Percentiles rank a stretch among this genome's conserved stretches.
phyloP scores from a whole-genome alignment of 2,113 vertebrate species.

The Myiozetetes cayanensis region DNA sequence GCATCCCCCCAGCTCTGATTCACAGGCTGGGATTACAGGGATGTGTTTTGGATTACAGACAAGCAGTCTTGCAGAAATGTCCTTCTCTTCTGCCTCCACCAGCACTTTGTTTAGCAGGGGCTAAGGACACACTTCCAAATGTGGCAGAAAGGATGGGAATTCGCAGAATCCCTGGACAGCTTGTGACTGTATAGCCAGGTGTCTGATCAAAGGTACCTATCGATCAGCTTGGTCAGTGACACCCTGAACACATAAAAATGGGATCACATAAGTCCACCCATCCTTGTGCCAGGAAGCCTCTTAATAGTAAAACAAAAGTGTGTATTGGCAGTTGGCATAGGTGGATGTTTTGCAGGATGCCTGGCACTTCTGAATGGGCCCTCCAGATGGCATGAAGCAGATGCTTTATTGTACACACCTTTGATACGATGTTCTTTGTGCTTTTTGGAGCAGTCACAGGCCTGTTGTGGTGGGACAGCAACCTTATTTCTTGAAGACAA shows the following conservation, averaged over 20 bases:
- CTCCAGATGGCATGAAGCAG: rapidly evolving
- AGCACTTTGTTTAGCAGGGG: not conserved
- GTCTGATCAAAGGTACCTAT: not conserved
- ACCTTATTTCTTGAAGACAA: not conserved
- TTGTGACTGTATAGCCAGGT: not conserved
- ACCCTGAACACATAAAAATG: not conserved
- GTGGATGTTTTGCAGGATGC: not conserved
- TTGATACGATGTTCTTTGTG: rapidly evolving
- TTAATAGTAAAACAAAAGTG: not conserved
- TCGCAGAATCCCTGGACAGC: not conserved
- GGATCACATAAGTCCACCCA: not conserved
- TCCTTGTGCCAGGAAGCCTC: not conserved
- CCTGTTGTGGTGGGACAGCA: not conserved
- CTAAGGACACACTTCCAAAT: not conserved
- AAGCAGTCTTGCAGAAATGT: not conserved
- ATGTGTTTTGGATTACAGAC: not conserved
- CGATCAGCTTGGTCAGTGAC: not conserved
- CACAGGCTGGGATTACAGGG: not conserved
- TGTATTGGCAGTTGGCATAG: not conserved
- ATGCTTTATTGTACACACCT: not conserved
- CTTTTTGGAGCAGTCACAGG: not conserved
- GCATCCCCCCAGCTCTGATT: not conserved
- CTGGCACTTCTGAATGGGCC: not conserved
- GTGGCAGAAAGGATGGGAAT: not conserved
- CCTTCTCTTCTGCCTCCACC: not conserved